Base-by-base conservation (phyloP, 2,888 invertebrate genomes). In the Drosophila nigricruria region DNA sequence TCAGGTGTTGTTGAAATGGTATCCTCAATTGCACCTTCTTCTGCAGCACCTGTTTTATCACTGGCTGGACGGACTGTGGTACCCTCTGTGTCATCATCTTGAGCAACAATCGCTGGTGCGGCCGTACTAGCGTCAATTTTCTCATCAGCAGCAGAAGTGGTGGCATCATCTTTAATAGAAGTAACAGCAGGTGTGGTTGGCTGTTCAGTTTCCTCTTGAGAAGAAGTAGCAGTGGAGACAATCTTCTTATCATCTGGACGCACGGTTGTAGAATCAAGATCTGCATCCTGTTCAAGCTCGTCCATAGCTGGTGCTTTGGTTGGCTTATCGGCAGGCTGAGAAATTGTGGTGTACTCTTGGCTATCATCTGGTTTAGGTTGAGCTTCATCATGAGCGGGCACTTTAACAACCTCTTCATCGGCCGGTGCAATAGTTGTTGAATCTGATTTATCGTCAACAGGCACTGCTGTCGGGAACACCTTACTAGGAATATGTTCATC, bases 61-160 rank as follows among this genome's bases (percentile, higher is more conserved):
- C 25, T 43, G 18, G 45, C 20, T 38, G 71, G 70, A 18, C 27
- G 38, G 2, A 18, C 45, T 10, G 77, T 72, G n/a, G 67, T 53
- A 20, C 62, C 73, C 63, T 84, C 78, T 12, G 73, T 66, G 43
- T 78, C 81, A 25, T 79, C 85, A 14, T 79, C 77, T 6, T 78
- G 65, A 59, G 60, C 65, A 52, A 49, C 61, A 30, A 63, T 25
- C 0, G 50, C 64, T 54, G 70, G 52, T 5, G 61, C 45, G 23
- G 69, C n/a, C 1, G 71, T 59, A 23, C 65, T 66, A 9, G 38
- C 49, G 34, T 81, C 81, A 8, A 68, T 32, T 12, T 71, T 69
- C 1, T 72, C 64, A 12, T 67, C 67, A 52, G 57, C 49, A 50
- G 57, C 8, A 14, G 53, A 34, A 36, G 62, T 73, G 14, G 60